phyloP scores from a whole-genome alignment of 2,888 invertebrate genomes.

The Smittia sp. region DNA sequence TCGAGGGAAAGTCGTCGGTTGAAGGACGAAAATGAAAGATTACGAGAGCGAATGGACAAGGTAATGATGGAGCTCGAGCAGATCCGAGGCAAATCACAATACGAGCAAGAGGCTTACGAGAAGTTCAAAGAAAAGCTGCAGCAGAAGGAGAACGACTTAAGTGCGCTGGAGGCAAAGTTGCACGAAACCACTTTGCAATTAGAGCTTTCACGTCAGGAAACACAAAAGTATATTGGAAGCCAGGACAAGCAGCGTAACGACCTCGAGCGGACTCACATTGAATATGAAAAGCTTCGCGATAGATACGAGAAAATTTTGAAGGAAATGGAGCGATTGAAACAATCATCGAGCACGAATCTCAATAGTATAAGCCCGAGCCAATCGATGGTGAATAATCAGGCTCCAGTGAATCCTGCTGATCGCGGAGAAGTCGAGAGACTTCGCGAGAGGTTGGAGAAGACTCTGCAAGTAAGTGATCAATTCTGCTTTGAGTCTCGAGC shows the following conservation, averaged over 20 bases:
- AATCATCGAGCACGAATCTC: constrained; percentile 53
- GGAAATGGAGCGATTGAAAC: constrained; percentile 61
- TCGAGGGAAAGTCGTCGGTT: constrained; percentile 77
- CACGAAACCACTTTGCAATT: constrained; percentile 79
- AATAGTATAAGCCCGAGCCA: constrained; percentile 55
- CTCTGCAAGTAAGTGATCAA: constrained; percentile 60
- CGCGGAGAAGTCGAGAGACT: constrained; percentile 78
- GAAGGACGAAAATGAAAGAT: constrained; percentile 76
- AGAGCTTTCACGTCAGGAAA: constrained; percentile 75
- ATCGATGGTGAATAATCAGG: constrained; percentile 48
- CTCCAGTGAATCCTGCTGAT: constrained; percentile 56
- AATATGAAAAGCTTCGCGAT: constrained; percentile 84
- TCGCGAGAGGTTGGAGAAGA: constrained; percentile 82
- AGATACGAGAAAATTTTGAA: constrained; percentile 76
- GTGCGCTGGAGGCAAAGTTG: constrained; percentile 71
- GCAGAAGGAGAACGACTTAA: constrained; percentile 69
- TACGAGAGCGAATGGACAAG: constrained; percentile 77
- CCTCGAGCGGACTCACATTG: constrained; percentile 80
- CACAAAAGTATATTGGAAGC: constrained; percentile 67
- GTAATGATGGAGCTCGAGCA: constrained; percentile 76
- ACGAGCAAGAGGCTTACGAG: constrained; percentile 69
- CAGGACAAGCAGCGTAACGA: constrained; percentile 80
- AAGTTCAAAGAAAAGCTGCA: constrained; percentile 76
- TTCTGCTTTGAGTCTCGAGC: background rate
- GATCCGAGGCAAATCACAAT: constrained; percentile 76